phyloP scores from a whole-genome alignment of 2,113 vertebrate genomes.

The Platichthys flesus region DNA sequence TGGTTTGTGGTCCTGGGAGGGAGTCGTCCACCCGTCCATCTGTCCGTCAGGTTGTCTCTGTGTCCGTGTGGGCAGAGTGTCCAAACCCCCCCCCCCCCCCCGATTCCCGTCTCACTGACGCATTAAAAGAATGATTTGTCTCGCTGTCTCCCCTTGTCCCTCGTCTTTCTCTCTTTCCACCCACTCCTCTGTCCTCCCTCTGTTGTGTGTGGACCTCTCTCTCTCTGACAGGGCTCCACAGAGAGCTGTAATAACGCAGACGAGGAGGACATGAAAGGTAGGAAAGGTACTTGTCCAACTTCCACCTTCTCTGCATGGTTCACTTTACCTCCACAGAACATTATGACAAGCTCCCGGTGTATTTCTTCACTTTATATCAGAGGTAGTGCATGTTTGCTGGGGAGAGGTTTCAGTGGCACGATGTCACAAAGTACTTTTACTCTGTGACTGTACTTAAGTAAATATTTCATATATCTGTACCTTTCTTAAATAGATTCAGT shows the following conservation, averaged over 20 bases:
- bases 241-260: constrained; percentile 98
- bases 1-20: constrained; percentile 81
- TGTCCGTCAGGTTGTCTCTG: constrained; percentile 43
- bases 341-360: too few species aligned
- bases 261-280: constrained; percentile 99
- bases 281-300: constrained; percentile 84
- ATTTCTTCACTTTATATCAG: too few species aligned
- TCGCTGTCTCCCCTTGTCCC: not conserved
- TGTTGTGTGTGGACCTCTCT: constrained; percentile 25
- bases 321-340: constrained; percentile 15
- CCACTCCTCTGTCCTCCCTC: not conserved
- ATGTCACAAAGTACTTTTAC: too few species aligned
- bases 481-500: too few species aligned
- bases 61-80: constrained; percentile 33
- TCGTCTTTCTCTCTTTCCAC: constrained; percentile 13
- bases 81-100: constrained; percentile 1
- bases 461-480: too few species aligned
- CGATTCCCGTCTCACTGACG: not conserved
- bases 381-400: too few species aligned
- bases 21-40: constrained; percentile 48
- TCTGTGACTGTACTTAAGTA: too few species aligned
- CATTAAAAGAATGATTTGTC: constrained; percentile 8
- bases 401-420: too few species aligned
- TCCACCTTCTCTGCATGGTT: constrained; percentile 75
- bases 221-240: constrained; percentile 89